These are phyloP conservation scores for Lophius piscatorius DNA, from an alignment of 2,113 vertebrate genomes.

Conservation along the genomic window DNA sequence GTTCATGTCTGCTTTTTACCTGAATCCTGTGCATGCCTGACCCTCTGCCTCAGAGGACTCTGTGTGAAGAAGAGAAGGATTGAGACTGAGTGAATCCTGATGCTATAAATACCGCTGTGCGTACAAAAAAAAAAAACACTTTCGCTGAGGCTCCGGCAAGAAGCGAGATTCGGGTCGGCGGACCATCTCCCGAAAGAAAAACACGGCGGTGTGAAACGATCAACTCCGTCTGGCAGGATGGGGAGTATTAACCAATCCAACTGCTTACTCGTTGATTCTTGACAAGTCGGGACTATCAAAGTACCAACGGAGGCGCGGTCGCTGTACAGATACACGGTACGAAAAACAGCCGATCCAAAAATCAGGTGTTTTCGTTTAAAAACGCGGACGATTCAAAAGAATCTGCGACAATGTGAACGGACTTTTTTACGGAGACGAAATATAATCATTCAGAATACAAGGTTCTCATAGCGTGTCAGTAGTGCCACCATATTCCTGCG, in stretches of 20 bases:
- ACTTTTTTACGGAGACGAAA: slow-evolving; percentile 42
- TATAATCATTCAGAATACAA: slow-evolving; percentile 57
- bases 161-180: slow-evolving; percentile 41
- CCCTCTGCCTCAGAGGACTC: slow-evolving; percentile 60
- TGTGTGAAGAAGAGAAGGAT: slow-evolving; percentile 51
- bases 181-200: slow-evolving; percentile 40
- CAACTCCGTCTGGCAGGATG: slow-evolving; percentile 30
- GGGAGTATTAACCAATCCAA: slow-evolving; percentile 54
- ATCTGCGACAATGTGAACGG: slow-evolving; percentile 47
- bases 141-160: slow-evolving; percentile 34
- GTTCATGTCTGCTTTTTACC: slow-evolving; percentile 61
- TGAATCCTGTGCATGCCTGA: slow-evolving; percentile 73
- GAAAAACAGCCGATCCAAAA: neutral
- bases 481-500: slow-evolving; percentile 44
- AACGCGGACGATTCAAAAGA: slow-evolving; percentile 24
- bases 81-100: slow-evolving; percentile 47
- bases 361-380: slow-evolving; percentile 51
- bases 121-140: slow-evolving; percentile 35
- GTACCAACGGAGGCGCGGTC: slow-evolving; percentile 21
- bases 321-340: slow-evolving; percentile 36
- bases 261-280: slow-evolving; percentile 27
- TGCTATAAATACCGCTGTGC: slow-evolving; percentile 49
- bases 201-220: slow-evolving; percentile 43
- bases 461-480: slow-evolving; percentile 52
- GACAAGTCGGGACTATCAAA: slow-evolving; percentile 28